Percentiles rank a stretch among this genome's conserved stretches.
phyloP scores from a whole-genome alignment of 2,888 invertebrate species.

The Siphlonurus alternatus region DNA sequence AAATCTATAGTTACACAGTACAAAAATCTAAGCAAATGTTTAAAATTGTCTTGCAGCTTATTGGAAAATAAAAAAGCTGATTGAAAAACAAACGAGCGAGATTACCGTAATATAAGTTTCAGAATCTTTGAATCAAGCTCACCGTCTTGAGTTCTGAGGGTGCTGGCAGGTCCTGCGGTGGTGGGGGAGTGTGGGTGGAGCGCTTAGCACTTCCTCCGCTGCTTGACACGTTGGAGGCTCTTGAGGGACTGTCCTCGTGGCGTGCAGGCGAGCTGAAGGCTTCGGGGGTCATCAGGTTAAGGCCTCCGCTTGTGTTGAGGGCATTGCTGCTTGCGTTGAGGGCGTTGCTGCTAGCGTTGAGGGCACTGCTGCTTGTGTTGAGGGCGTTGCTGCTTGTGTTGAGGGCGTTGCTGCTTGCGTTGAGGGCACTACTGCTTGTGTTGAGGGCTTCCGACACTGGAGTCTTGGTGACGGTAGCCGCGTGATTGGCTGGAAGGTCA shows the following conservation, averaged over 20 bases:
- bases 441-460: background rate
- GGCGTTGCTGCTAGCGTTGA: background rate
- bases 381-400: background rate
- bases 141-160: background rate
- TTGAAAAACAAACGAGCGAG: too few species aligned
- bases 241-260: conserved; percentile 13
- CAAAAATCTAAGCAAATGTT: too few species aligned
- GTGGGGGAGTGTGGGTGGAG: background rate
- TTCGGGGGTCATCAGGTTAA: conserved; percentile 76
- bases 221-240: background rate
- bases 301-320: conserved; percentile 16
- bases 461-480: background rate
- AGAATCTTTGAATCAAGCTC: too few species aligned
- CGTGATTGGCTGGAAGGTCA: conserved; percentile 10
- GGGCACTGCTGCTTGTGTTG: background rate
- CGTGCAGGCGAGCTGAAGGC: conserved; percentile 47
- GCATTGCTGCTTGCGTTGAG: conserved; percentile 10
- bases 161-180: background rate
- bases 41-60: too few species aligned
- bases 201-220: background rate
- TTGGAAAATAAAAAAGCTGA: too few species aligned
- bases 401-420: background rate
- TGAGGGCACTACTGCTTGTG: background rate
- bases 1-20: too few species aligned
- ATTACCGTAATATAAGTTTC: too few species aligned